Conservation (phyloP, 2,797 vertebrate genomes). For the Mus spretus region DNA sequence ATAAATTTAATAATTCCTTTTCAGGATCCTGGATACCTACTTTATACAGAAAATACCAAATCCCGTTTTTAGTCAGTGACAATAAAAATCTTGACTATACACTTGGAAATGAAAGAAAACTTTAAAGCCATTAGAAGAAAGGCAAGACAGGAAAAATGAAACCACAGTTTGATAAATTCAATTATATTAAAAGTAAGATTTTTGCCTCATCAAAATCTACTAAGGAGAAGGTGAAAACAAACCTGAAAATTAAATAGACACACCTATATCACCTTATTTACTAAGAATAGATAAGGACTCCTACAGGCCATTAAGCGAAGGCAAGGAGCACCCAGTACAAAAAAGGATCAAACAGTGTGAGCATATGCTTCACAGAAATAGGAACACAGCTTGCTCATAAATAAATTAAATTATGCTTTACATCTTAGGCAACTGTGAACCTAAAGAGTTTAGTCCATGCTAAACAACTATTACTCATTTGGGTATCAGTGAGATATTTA, state of each 20-base stretch:
- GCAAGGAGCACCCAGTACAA: not conserved
- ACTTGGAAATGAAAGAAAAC: conserved; percentile 25
- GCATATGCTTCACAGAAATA: not conserved
- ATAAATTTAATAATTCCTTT: not conserved
- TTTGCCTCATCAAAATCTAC: not conserved
- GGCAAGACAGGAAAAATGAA: not conserved
- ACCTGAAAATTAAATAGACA: not conserved
- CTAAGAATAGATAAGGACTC: not conserved
- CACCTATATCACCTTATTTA: not conserved
- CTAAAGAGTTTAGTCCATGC: not conserved
- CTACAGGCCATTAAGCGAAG: not conserved
- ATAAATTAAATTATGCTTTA: not conserved
- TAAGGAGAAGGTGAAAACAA: not conserved
- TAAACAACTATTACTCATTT: not conserved
- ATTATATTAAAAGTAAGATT: conserved; percentile 43
- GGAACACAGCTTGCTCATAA: not conserved
- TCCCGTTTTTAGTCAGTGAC: not conserved
- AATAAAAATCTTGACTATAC: conserved; percentile 36
- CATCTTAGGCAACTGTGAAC: not conserved
- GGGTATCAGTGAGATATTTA: not conserved
- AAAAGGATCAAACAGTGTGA: not conserved
- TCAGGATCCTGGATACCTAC: not conserved
- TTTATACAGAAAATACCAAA: not conserved
- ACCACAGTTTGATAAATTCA: not conserved
- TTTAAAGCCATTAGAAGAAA: conserved; percentile 37